Base-by-base conservation (phyloP, 92 coral and sea anemone genomes). In the Porites cylindrica region DNA sequence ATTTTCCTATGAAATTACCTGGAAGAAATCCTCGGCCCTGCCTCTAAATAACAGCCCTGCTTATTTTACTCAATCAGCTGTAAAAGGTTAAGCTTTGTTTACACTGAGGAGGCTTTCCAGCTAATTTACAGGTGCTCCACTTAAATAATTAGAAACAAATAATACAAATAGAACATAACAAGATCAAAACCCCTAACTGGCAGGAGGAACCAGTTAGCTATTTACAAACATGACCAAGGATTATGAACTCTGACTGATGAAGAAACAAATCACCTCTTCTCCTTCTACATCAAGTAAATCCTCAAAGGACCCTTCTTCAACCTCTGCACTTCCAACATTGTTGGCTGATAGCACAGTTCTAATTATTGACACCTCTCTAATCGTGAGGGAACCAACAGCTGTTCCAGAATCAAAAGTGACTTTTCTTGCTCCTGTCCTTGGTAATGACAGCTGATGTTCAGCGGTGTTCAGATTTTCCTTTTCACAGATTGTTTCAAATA, bases 351-450 rank as follows among this genome's bases (percentile, higher is more conserved):
- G 32, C 51, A 71, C 60, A 9, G 88, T 83, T 66, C 90, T 84
- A 47, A 90, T 69, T 10, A 95, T 90, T 7, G 93, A 76, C 21
- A 93, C 91, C 79, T 91, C 94, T 67, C 98, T 79, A 72, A 95
- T 92, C 78, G 88, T 93, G 64, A 95, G 67, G 18, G 93, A 91
- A 24, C 98, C 98, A 7, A 95, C 90, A 60, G 92, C 94, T 29
- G 98, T 95, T 11, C 92, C 93, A 0, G 94, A 89, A 38, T 91
- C 93, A 82, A 84, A 95, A 4, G 85, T 78, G n/a, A 93, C 80
- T 84, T 91, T 94, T 56, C 76, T 91, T 11, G 87, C 79, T 24
- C 93, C 94, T 59, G 83, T 74, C 74, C 83, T 91, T 10, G 96
- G 95, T 66, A 95, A 82, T 16, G 91, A 90, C 51, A 95, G 54